Evolutionary conservation across 2,797 vertebrate species (phyloP).

Genomic region (Lacerta agilis): DNA sequence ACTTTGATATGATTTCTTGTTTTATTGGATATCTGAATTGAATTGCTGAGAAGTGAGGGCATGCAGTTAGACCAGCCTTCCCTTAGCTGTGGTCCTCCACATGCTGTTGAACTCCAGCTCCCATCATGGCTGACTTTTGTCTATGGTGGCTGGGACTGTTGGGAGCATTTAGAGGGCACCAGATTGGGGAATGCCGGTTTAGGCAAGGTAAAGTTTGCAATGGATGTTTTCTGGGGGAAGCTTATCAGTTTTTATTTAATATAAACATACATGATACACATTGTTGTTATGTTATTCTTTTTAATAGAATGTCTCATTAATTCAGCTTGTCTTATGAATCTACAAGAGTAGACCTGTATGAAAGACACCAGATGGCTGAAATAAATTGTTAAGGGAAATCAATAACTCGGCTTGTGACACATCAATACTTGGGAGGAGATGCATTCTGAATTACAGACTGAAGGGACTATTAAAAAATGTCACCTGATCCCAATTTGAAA

Average conservation of each 20-base stretch:
- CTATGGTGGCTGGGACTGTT: not conserved
- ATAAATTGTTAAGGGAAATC: constrained; percentile 59
- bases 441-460: constrained; percentile 48
- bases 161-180: not conserved
- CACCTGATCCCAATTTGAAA: constrained; percentile 61
- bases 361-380: constrained; percentile 64
- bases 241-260: not conserved
- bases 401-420: constrained; percentile 61
- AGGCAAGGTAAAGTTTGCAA: not conserved
- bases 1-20: not conserved
- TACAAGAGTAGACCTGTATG: constrained; percentile 35
- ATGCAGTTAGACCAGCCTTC: not conserved
- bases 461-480: constrained; percentile 62
- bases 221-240: not conserved
- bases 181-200: not conserved
- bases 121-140: not conserved
- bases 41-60: not conserved
- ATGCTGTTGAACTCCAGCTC: not conserved
- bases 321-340: constrained; percentile 44
- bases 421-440: constrained; percentile 66
- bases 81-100: not conserved
- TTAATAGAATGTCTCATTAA: not conserved
- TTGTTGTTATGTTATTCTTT: not conserved
- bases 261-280: not conserved
- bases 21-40: not conserved